Percentiles rank a stretch among this genome's conserved stretches.
These are phyloP conservation scores for Drosophila rubida DNA, from an alignment of 2,888 invertebrate genomes.

Conservation along the genomic window DNA sequence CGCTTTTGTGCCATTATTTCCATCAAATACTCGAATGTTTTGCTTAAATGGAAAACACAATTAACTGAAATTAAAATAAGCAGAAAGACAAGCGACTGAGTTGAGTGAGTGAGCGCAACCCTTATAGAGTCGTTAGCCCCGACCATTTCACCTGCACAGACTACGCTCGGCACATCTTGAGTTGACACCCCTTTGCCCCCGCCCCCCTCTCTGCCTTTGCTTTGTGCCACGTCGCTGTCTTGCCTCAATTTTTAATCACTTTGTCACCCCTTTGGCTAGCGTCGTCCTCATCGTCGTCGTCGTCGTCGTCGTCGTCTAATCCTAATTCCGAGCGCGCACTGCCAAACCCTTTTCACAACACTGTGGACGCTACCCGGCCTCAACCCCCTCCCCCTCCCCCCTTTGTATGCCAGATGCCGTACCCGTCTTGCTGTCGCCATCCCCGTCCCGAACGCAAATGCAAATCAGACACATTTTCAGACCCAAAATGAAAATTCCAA, in stretches of 20 bases:
- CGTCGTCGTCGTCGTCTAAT: constrained; percentile 40
- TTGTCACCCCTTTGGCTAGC: constrained; percentile 69
- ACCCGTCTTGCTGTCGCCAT: not conserved
- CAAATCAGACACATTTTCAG: constrained; percentile 77
- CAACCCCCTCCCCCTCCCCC: constrained; percentile 8
- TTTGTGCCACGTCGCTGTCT: constrained; percentile 34
- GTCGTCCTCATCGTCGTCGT: constrained; percentile 18
- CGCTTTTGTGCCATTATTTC: constrained; percentile 73
- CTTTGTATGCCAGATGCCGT: not conserved
- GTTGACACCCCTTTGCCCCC: constrained; percentile 5
- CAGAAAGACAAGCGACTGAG: constrained; percentile 18
- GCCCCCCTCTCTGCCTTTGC: constrained; percentile 6
- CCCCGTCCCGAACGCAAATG: constrained; percentile 52
- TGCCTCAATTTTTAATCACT: constrained; percentile 76
- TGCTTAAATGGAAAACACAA: constrained; percentile 71
- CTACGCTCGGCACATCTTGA: constrained; percentile 56
- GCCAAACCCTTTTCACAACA: constrained; percentile 69
- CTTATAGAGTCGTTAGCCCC: constrained; percentile 51
- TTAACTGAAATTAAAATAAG: constrained; percentile 80
- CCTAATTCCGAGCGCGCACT: constrained; percentile 57
- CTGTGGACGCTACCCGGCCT: constrained; percentile 24
- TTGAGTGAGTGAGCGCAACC: constrained; percentile 54
- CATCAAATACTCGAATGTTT: constrained; percentile 76
- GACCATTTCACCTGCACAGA: constrained; percentile 44
- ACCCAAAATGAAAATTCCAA: constrained; percentile 70